Evolutionary conservation across 2,113 vertebrate genomes (phyloP).

Genomic region (Meriones unguiculatus): DNA sequence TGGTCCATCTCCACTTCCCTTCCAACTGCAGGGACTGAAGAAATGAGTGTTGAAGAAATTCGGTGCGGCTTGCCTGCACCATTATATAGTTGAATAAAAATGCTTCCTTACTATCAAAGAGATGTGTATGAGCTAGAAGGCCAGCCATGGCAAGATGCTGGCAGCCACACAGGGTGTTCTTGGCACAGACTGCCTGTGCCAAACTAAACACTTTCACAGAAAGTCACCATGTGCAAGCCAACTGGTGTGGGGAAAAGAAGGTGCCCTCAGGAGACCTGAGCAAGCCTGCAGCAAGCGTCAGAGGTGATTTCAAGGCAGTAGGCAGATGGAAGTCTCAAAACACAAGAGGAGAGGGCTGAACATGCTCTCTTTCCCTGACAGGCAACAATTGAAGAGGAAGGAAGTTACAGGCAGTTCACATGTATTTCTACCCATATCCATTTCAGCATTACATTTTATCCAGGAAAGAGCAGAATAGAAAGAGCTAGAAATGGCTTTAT

Average conservation of each 20-base stretch:
- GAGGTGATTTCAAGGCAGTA: neutral
- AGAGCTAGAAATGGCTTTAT: neutral
- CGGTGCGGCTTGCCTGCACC: neutral
- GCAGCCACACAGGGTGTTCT: neutral
- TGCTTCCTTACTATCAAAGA: neutral
- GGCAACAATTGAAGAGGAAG: neutral
- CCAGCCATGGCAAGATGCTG: neutral
- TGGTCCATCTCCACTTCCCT: neutral
- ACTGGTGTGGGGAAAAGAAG: neutral
- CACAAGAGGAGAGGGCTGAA: neutral
- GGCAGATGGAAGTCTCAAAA: slow-evolving; percentile 25
- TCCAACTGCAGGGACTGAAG: neutral
- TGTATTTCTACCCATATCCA: neutral
- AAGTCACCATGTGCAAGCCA: slow-evolving; percentile 58
- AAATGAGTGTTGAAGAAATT: neutral
- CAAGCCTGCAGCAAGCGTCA: neutral
- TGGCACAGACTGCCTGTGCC: neutral
- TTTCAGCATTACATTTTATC: neutral
- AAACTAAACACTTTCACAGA: slow-evolving; percentile 8
- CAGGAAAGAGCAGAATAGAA: neutral
- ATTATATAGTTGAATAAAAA: neutral
- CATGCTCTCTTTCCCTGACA: neutral
- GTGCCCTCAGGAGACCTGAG: neutral
- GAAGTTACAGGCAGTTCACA: neutral
- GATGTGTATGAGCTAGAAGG: neutral